phyloP scores from a whole-genome alignment of 2,888 invertebrate genomes.

The Drosophila histrio region DNA sequence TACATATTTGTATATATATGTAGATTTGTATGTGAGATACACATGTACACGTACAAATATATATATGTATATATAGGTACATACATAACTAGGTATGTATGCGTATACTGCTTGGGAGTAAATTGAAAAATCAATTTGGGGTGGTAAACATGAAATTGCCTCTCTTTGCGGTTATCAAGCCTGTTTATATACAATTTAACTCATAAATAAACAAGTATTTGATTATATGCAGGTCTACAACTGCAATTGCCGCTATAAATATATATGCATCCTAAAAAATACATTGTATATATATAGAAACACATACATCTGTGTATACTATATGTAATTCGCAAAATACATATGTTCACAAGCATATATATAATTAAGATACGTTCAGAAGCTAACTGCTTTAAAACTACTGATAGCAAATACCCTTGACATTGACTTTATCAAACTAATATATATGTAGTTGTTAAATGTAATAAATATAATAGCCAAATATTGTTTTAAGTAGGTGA shows the following conservation, averaged over 20 bases:
- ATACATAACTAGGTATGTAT: slow-evolving; percentile 5
- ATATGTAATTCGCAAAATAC: slow-evolving; percentile 7
- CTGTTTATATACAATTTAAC: background rate
- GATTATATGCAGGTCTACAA: background rate
- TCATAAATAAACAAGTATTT: background rate
- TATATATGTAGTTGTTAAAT: background rate
- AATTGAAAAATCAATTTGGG: slow-evolving; percentile 25
- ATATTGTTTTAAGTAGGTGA: background rate
- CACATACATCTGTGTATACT: no score
- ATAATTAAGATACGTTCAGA: background rate
- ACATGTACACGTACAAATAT: no score
- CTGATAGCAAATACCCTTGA: slow-evolving; percentile 38
- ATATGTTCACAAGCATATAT: slow-evolving; percentile 6
- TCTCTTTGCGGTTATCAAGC: background rate
- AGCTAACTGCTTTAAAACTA: slow-evolving; percentile 28
- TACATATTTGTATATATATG: background rate
- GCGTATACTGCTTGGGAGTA: background rate
- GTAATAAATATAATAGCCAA: background rate
- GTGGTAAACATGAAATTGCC: background rate
- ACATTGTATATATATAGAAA: background rate
- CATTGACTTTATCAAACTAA: slow-evolving; percentile 28
- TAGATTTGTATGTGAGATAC: no score
- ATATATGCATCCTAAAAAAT: background rate
- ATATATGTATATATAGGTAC: background rate
- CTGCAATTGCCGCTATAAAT: slow-evolving; percentile 8